Base-by-base conservation (phyloP, 2,113 vertebrate genomes). In the Gymnocephalus cernua region DNA sequence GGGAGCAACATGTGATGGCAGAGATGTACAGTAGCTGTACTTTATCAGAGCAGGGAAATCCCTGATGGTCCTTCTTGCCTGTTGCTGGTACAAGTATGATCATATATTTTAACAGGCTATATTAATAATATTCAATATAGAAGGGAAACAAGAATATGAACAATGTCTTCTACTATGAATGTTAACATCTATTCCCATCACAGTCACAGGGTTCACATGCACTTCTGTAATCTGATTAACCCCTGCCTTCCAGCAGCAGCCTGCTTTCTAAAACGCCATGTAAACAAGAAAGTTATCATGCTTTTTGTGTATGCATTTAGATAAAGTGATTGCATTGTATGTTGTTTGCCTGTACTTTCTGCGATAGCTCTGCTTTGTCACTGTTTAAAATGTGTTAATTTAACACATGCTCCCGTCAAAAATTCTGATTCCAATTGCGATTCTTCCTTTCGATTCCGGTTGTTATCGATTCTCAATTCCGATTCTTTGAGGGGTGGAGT, bases 331-430 rank as follows among this genome's bases (percentile, higher is more conserved):
- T 25, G 13, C 25, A 29, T 5, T 66, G 19, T n/a, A 65, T 50
- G 15, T 59, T 76, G 25, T 65, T 53, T 77, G 11, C 9, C 51
- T 6, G 18, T 27, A 14, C 29, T 53, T 23, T 11, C 58, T 71
- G 56, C 48, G n/a, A 61, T 14, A 51, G 29, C 45, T 61, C 19
- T 58, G 61, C 41, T 51, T 66, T 71, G 44, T 54, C 35, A 25
- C 15, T 59, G 3, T 61, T 27, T 65, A 47, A 58, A 25, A 45
- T 71, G 44, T 41, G 11, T 32, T 54, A 51, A 10, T 51, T 63
- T 86, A 27, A 75, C 25, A 67, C 15, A 16, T 15, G 56, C 38
- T 66, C 15, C 21, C 58, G 29, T 79, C 35, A 65, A 16, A n/a
- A n/a, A n/a, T n/a, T n/a, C n/a, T n/a, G n/a, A n/a, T n/a, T n/a